These are phyloP conservation scores for Junco hyemalis DNA, from an alignment of 2,113 vertebrate genomes.

Conservation along the genomic window DNA sequence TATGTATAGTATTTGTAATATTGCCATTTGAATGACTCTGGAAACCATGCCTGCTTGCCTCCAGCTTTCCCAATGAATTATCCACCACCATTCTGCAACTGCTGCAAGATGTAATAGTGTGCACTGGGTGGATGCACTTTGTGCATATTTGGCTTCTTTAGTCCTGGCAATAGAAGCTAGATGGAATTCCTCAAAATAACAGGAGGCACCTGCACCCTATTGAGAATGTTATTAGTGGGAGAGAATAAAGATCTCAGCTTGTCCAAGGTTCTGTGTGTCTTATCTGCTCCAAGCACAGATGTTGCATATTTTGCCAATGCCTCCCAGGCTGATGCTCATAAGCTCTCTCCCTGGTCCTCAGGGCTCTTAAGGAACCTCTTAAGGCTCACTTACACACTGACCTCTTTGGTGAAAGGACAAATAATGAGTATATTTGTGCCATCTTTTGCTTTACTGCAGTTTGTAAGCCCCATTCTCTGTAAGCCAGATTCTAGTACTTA, in stretches of 20 bases:
- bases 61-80: not conserved
- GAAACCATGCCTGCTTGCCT: not conserved
- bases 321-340: slow-evolving; percentile 19
- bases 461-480: not conserved
- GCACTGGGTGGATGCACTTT: not conserved
- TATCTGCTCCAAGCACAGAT: slow-evolving; percentile 7
- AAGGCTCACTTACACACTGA: not conserved
- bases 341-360: not conserved
- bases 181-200: slow-evolving; percentile 49
- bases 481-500: not conserved
- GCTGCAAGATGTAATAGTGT: not conserved
- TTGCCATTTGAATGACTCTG: not conserved
- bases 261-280: not conserved
- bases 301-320: not conserved
- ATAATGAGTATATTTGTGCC: not conserved
- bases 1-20: not conserved
- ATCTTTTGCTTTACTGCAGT: not conserved
- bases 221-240: slow-evolving; percentile 29
- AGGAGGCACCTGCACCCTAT: slow-evolving; percentile 48
- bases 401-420: not conserved
- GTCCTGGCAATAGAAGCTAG: not conserved
- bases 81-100: not conserved
- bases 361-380: not conserved
- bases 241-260: slow-evolving; percentile 33
- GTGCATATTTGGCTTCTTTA: not conserved